Evolutionary conservation across 2,113 vertebrate genomes (phyloP), one percentile per base, ranked within the genome.

Genomic region (Nerophis lumbriciformis): DNA sequence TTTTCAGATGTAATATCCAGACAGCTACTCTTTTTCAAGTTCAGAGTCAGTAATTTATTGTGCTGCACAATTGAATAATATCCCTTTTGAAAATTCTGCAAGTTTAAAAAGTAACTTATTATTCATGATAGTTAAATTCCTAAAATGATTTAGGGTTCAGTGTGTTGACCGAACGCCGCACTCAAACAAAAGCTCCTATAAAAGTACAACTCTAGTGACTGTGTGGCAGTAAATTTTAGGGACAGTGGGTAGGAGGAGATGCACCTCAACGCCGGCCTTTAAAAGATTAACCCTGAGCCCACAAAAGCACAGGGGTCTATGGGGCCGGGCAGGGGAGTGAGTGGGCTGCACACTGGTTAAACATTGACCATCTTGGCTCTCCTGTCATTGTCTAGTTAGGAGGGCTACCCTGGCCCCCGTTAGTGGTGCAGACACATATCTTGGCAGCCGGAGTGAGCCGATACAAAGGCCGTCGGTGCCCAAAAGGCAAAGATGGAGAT

Each of bases 301-400:
- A 83, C 83, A 87, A 86, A 87, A 69, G 76, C 73, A 51, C 69
- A 77, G 69, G 64, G 75, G 72, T 59, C 72, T 52, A 0, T n/a
- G 72, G 59, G 76, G 76, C 78, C 63, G 39, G 55, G 75, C 73
- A 60, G 76, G 81, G 81, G 77, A 19, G 48, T 66, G 86, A 78
- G 82, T 82, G 70, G 87, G 84, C 68, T 53, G 56, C 73, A 67
- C 14, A 2, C 80, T 84, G 78, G 88, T 89, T 88, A 89, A 88
- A 84, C 79, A 89, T 88, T 88, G 84, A 72, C 73, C 19, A 14
- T 69, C 62, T 63, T 52, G 68, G 69, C 78, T 76, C 77, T 48
- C 75, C 69, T 35, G 66, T 80, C 76, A 88, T 88, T 90, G 88
- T 90, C 86, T 88, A 84, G 82, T 88, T 84, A 88, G 78, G 45